phyloP scores from a whole-genome alignment of 2,113 vertebrate species.

The Sebastes fasciatus region DNA sequence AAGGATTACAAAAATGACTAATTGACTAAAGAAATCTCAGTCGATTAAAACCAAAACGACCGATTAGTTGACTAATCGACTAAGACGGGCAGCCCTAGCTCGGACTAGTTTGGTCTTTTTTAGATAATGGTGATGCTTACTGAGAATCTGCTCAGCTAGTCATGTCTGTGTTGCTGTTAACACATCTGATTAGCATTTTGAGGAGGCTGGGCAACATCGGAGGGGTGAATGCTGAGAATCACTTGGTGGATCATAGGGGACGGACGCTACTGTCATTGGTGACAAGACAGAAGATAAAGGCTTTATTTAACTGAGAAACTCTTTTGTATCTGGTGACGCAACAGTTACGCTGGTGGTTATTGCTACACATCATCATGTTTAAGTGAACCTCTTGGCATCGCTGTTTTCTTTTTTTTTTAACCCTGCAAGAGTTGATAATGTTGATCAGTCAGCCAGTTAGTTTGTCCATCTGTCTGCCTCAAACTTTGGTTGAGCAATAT shows the following conservation, averaged over 20 bases:
- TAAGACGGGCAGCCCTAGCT: too few relatives aligned
- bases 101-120: neutral
- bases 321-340: neutral
- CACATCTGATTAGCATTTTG: neutral
- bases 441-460: neutral
- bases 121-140: neutral
- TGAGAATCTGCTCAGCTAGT: neutral
- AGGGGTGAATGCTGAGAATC: neutral
- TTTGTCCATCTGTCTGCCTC: neutral
- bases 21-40: too few relatives aligned
- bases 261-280: neutral
- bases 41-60: too few relatives aligned
- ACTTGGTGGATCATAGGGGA: neutral
- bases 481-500: neutral
- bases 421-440: neutral
- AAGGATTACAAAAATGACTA: too few relatives aligned
- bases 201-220: neutral
- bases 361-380: neutral
- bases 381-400: neutral
- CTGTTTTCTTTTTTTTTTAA: neutral
- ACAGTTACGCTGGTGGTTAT: neutral
- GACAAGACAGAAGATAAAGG: neutral
- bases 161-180: neutral
- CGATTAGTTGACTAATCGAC: too few relatives aligned
- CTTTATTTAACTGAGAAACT: neutral